A percentile compares a stretch with the other conserved stretches of the same genome.
Evolutionary conservation across 2,113 vertebrate genomes (phyloP).

Genomic region (Marmota flaviventris): DNA sequence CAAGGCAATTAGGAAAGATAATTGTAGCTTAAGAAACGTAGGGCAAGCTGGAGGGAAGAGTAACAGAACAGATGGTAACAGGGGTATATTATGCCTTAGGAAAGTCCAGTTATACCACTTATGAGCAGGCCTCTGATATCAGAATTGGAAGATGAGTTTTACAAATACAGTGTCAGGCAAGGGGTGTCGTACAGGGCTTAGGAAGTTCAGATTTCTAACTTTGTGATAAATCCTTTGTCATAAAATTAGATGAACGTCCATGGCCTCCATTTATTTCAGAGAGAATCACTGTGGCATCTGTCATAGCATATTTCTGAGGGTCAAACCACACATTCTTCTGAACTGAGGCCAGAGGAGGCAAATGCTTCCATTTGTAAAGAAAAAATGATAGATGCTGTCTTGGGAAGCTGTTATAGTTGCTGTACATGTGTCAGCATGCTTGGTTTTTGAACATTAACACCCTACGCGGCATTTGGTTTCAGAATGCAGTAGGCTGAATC

Average conservation of each 20-base stretch:
- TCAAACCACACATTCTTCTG: neutral
- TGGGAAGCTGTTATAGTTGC: neutral
- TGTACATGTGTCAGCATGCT: neutral
- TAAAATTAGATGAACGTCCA: neutral
- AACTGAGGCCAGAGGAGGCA: neutral
- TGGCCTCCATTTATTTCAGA: conserved; percentile 27
- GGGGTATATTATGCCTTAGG: conserved; percentile 23
- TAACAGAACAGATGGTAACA: neutral
- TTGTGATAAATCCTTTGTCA: neutral
- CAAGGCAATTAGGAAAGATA: conserved; percentile 53
- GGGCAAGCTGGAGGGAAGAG: neutral
- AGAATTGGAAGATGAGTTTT: neutral
- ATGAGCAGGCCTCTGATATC: neutral
- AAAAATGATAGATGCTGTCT: neutral
- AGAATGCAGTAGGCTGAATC: neutral
- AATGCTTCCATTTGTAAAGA: neutral
- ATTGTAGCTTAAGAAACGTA: conserved; percentile 45
- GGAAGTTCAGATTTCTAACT: neutral
- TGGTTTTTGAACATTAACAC: neutral
- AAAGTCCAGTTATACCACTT: neutral
- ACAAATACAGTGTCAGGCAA: neutral
- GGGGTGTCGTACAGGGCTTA: neutral
- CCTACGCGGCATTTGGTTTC: neutral
- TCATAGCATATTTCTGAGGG: neutral
- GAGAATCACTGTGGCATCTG: neutral